Percentiles rank a stretch among this genome's conserved stretches.
These are phyloP conservation scores for Spialia ferax DNA, from an alignment of 2,888 invertebrate genomes.

Conservation along the genomic window DNA sequence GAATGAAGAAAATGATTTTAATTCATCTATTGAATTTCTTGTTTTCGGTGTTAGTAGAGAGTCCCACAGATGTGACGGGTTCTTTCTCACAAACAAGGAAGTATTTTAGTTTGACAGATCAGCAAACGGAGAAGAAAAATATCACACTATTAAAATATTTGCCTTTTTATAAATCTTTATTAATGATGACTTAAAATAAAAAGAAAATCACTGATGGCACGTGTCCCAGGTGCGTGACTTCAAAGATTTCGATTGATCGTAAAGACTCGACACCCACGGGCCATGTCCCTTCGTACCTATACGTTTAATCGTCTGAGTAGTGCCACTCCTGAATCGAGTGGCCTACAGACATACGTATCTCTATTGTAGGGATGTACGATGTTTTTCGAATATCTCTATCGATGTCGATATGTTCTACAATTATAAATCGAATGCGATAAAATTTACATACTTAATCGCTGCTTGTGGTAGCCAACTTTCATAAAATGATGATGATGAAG, in stretches of 20 bases:
- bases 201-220: slow-evolving; percentile 7
- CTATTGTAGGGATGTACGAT: slow-evolving; percentile 55
- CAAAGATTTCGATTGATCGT: slow-evolving; percentile 35
- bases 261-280: slow-evolving; percentile 61
- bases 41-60: no score
- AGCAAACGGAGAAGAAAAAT: no score
- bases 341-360: slow-evolving; percentile 56
- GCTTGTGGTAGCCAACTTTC: no score
- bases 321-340: slow-evolving; percentile 68
- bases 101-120: no score
- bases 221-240: slow-evolving; percentile 11
- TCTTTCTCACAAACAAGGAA: background rate
- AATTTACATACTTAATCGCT: no score
- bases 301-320: slow-evolving; percentile 64
- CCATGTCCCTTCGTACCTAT: slow-evolving; percentile 59
- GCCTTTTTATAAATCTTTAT: no score
- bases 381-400: background rate
- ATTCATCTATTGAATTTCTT: background rate
- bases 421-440: no score
- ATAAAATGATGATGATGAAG: no score
- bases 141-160: no score
- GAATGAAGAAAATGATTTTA: background rate
- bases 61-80: background rate
- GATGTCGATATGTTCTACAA: slow-evolving; percentile 8
- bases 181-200: background rate